Percentiles rank a stretch among this genome's conserved stretches.
phyloP scores from a whole-genome alignment of 1,140 invertebrate genomes.

The Venustaconcha ellipsiformis region DNA sequence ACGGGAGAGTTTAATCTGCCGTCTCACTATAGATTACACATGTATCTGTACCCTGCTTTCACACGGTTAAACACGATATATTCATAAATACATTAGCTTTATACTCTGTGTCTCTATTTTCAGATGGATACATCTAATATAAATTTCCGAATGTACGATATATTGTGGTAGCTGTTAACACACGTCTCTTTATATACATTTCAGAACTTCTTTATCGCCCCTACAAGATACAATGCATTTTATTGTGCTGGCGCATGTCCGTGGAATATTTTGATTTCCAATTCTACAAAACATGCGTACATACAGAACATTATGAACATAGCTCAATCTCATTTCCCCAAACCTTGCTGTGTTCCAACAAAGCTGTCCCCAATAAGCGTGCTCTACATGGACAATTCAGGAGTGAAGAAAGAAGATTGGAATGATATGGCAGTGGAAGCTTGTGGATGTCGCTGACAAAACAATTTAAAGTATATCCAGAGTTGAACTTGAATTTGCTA shows the following conservation, averaged over 20 bases:
- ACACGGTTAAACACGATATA: too few relatives aligned
- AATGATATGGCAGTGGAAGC: constrained; percentile 77
- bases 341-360: constrained; percentile 78
- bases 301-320: constrained; percentile 76
- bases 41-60: too few relatives aligned
- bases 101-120: too few relatives aligned
- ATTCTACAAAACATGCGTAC: constrained; percentile 80
- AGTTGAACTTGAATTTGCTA: too few relatives aligned
- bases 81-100: too few relatives aligned
- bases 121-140: too few relatives aligned
- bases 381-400: constrained; percentile 75
- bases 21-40: too few relatives aligned
- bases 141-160: too few relatives aligned
- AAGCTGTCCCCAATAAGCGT: constrained; percentile 75
- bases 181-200: constrained; percentile 9
- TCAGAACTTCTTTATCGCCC: constrained; percentile 75
- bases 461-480: too few relatives aligned
- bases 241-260: constrained; percentile 77
- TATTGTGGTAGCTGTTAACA: too few relatives aligned
- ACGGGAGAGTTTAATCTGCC: too few relatives aligned
- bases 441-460: constrained; percentile 74
- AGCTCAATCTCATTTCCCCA: constrained; percentile 73
- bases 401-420: constrained; percentile 78
- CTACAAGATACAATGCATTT: constrained; percentile 77
- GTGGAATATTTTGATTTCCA: constrained; percentile 72